These are phyloP conservation scores for Mus minutoides DNA, from an alignment of 2,797 vertebrate species.

Conservation along the genomic window DNA sequence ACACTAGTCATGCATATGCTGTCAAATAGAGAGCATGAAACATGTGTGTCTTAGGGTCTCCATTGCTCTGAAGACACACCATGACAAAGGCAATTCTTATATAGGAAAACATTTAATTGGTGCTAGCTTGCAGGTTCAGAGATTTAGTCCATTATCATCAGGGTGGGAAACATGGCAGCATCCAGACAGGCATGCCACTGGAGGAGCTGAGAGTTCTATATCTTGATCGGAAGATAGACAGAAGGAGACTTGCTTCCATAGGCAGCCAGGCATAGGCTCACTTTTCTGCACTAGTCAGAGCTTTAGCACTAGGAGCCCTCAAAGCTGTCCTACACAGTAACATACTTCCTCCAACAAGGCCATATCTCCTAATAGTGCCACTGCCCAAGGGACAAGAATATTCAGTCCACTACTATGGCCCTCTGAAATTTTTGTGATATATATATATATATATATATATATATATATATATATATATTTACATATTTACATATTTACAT, in stretches of 20 bases:
- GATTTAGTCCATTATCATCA: background rate
- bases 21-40: constrained; percentile 82
- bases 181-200: background rate
- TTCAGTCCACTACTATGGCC: background rate
- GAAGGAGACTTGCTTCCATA: background rate
- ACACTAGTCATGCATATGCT: constrained; percentile 84
- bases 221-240: background rate
- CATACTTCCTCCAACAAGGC: background rate
- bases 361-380: background rate
- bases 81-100: background rate
- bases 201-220: background rate
- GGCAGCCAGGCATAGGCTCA: background rate
- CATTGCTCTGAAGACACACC: background rate
- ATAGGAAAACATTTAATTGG: background rate
- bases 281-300: background rate
- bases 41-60: constrained; percentile 23
- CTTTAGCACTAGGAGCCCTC: background rate
- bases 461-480: constrained; percentile 46
- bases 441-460: background rate
- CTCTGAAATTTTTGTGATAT: constrained; percentile 81
- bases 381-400: background rate
- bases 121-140: background rate
- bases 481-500: no score
- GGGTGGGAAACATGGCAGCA: background rate
- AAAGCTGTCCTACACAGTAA: background rate